These are phyloP conservation scores for Sturnus vulgaris DNA, from an alignment of 2,113 vertebrate genomes.

Conservation along the genomic window DNA sequence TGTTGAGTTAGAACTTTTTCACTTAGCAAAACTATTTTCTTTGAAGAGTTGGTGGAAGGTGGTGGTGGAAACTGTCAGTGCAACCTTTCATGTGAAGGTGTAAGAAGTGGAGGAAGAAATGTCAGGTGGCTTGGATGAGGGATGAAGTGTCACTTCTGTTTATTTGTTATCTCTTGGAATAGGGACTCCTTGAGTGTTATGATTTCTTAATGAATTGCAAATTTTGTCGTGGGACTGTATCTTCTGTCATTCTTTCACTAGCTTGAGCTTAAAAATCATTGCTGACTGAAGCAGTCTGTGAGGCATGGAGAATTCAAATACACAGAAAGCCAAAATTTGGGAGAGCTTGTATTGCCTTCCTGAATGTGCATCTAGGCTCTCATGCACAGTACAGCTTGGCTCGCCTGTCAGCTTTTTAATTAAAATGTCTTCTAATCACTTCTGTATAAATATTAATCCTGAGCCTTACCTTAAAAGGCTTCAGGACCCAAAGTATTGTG, in stretches of 20 bases:
- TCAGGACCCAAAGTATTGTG: neutral
- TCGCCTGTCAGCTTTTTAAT: neutral
- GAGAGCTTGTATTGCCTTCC: neutral
- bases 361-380: neutral
- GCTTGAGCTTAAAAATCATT: neutral
- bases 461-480: neutral
- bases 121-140: neutral
- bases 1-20: neutral
- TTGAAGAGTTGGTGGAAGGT: neutral
- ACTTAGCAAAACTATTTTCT: neutral
- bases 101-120: neutral
- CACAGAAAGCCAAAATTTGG: neutral
- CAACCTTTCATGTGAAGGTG: fast-evolving
- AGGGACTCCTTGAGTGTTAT: neutral
- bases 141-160: neutral
- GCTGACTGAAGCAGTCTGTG: neutral
- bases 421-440: neutral
- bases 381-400: neutral
- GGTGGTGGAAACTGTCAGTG: neutral
- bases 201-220: neutral
- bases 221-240: neutral
- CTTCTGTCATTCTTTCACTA: neutral
- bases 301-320: neutral
- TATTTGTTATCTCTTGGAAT: neutral
- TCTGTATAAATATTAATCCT: neutral